Evolutionary conservation across 2,888 invertebrate species (phyloP), one percentile per base, ranked within the genome.

Genomic region (Leistus spinibarbis): DNA sequence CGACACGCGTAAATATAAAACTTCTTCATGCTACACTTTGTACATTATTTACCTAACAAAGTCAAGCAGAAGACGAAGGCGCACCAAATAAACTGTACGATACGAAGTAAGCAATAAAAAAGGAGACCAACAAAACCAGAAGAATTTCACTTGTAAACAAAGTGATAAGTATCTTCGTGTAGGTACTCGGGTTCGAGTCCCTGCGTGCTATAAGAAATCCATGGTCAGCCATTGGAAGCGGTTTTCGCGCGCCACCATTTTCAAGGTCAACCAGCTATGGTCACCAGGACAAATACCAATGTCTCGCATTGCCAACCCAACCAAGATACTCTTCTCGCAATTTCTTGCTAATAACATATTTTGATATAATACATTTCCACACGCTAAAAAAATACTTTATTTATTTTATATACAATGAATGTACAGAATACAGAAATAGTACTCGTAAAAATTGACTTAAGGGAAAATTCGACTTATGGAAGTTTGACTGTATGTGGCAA

Each of bases 251-350:
- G 60, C 60, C 20, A 19, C 13, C 19, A 4, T 20, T 60, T 60
- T 19, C 60, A 60, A 60, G 60, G 60, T 60, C 60, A 60, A 60
- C 60, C 60, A 60, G 60, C 60, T 60, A 60, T 60, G 60, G 19
- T 60, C 22, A 60, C n/a, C 20, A 20, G 60, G 60, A 60, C 60
- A 60, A 60, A 60, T 60, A 16, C 60, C 60, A 19, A 20, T 40
- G 40, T 40, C 40, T 40, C 40, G 40, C 40, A 40, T 40, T 7
- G 40, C 13, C 4, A 40, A 40, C 7, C 40, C 40, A 40, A 40
- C 40, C 40, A 40, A 40, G 40, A 7, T 40, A 10, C 7, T 3
- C 40, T 10, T 10, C 40, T 13, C 40, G 5, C 13, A 40, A 40
- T 40, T 40, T 40, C 40, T 40, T 40, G 13, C 10, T 40, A 13